A percentile compares a stretch with the other conserved stretches of the same genome.
Conservation (phyloP, 2,113 vertebrate genomes). For the Rhinolophus sinicus region DNA sequence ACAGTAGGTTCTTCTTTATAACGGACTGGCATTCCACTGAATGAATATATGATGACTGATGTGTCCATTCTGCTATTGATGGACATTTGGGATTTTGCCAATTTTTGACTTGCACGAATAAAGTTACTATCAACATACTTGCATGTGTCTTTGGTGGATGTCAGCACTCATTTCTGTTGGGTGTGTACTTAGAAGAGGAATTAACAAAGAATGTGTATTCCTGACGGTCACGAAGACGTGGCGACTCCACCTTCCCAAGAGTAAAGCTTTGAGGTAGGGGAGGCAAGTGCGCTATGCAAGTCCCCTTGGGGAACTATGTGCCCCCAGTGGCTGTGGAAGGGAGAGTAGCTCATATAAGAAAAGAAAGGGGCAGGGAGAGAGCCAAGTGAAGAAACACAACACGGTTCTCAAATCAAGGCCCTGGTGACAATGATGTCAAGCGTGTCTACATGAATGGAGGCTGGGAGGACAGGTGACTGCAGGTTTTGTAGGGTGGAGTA, state of each 20-base stretch:
- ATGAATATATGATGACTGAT: neutral
- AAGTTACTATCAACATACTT: neutral
- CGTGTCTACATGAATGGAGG: neutral
- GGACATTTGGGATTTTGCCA: neutral
- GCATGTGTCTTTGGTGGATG: neutral
- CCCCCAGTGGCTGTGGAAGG: neutral
- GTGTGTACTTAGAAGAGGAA: neutral
- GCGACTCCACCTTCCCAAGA: neutral
- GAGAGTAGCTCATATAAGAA: neutral
- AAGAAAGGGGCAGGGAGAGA: neutral
- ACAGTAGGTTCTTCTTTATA: neutral
- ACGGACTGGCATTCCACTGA: neutral
- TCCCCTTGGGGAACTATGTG: neutral
- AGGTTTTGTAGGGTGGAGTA: neutral
- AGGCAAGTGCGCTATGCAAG: neutral
- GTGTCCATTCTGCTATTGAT: neutral
- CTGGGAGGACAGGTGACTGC: neutral
- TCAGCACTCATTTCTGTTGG: neutral
- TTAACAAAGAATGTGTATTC: neutral
- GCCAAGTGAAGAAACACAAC: neutral
- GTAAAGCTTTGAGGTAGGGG: neutral
- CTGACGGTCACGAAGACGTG: neutral
- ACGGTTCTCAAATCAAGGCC: neutral
- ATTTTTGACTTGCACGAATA: neutral
- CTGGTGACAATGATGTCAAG: neutral